These are phyloP conservation scores for Sphenopsis melanotis DNA, from an alignment of 2,797 vertebrate species.

Conservation along the genomic window DNA sequence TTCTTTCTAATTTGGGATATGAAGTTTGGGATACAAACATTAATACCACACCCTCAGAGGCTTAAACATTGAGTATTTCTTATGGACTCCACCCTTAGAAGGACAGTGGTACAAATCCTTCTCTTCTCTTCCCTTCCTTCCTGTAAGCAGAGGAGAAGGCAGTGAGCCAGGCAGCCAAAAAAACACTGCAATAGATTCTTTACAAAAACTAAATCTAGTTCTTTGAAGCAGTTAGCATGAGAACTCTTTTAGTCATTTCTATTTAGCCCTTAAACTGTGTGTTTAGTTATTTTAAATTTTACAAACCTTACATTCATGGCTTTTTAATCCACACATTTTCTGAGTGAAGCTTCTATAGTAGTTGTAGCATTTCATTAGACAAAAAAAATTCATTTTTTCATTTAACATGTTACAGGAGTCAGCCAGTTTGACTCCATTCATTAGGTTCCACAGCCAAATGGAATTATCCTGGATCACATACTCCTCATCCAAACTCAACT, in stretches of 20 bases:
- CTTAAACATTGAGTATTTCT: background rate
- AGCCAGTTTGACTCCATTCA: background rate
- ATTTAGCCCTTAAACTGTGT: background rate
- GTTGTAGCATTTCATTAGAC: background rate
- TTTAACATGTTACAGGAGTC: background rate
- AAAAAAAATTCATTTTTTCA: background rate
- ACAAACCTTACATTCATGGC: background rate
- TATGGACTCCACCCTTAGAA: background rate
- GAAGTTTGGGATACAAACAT: background rate
- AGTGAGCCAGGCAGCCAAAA: background rate
- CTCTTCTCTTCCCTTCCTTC: background rate
- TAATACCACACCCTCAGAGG: background rate
- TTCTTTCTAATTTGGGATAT: conserved; percentile 9
- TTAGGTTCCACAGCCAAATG: background rate
- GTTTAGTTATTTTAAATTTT: background rate
- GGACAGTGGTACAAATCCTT: background rate
- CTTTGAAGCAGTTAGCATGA: background rate
- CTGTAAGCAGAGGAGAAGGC: background rate
- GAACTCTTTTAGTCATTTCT: background rate
- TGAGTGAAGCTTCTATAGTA: background rate
- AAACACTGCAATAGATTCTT: background rate
- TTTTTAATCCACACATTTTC: background rate
- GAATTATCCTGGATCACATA: background rate
- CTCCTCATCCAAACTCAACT: background rate
- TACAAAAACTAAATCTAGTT: background rate